These are phyloP conservation scores for Mongoloraphidia duomilia DNA, from an alignment of 2,888 invertebrate species.

Conservation along the genomic window DNA sequence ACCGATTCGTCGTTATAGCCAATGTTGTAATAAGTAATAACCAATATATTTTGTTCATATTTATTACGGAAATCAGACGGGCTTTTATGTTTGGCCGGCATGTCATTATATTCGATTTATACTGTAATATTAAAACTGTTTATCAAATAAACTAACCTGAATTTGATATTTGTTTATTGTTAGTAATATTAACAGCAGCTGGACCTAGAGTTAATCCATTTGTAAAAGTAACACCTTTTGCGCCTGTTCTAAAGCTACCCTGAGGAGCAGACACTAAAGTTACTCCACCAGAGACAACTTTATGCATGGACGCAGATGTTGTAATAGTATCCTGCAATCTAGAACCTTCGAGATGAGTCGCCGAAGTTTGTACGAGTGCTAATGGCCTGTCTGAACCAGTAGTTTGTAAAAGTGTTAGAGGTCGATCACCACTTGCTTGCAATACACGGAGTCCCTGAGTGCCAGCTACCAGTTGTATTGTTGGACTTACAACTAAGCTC, in stretches of 20 bases:
- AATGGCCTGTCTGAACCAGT: conserved; percentile 30
- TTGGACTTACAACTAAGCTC: conserved; percentile 36
- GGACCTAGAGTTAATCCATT: conserved; percentile 3
- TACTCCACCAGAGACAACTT: conserved; percentile 1
- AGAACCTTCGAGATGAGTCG: conserved; percentile 7
- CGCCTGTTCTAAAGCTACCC: background rate
- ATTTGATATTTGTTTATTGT: too few species aligned
- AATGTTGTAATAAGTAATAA: too few species aligned
- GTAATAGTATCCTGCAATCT: background rate
- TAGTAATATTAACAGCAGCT: background rate
- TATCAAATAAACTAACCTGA: too few species aligned
- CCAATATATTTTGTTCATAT: too few species aligned
- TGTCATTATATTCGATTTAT: too few species aligned
- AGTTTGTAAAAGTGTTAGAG: conserved; percentile 24
- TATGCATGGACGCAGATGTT: background rate
- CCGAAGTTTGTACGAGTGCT: conserved; percentile 26
- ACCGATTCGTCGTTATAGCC: too few species aligned
- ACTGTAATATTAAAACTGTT: too few species aligned
- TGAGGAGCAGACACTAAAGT: background rate
- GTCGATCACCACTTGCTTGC: conserved; percentile 20
- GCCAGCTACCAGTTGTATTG: conserved; percentile 31
- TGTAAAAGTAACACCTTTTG: conserved; percentile 4
- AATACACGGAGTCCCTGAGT: conserved; percentile 31
- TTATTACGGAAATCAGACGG: too few species aligned
- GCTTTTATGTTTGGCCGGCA: too few species aligned